phyloP scores from a whole-genome alignment of 30 jellyfish, hydroid and myxozoan genomes.

The Turritopsis rubra region DNA sequence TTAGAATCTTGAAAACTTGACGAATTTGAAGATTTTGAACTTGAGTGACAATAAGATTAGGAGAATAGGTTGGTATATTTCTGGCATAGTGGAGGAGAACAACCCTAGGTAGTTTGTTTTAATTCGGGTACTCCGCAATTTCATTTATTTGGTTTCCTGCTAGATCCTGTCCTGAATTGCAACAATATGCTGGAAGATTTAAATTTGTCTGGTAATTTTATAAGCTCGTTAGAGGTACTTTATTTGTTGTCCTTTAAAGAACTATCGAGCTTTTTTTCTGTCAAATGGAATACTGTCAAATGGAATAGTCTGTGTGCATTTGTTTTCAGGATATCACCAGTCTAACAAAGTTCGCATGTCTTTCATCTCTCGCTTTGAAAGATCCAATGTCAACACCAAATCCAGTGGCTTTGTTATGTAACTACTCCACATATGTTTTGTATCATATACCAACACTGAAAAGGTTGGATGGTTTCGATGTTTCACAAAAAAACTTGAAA shows the following conservation, averaged over 20 bases:
- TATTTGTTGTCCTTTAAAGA: not conserved
- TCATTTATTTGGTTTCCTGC: not conserved
- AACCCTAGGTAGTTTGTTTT: no score
- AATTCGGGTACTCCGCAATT: no score
- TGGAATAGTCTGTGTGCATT: no score
- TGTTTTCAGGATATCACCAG: slow-evolving; percentile 59
- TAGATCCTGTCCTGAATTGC: not conserved
- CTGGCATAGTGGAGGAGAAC: no score
- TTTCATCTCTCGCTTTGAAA: slow-evolving; percentile 52
- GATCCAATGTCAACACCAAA: slow-evolving; percentile 78
- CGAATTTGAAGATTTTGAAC: slow-evolving; percentile 46
- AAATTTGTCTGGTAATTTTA: slow-evolving; percentile 67
- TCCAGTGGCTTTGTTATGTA: slow-evolving; percentile 80
- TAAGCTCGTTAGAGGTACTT: slow-evolving; percentile 62
- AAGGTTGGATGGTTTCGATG: slow-evolving; percentile 67
- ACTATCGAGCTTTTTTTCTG: no score
- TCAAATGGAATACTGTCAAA: no score
- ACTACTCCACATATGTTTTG: slow-evolving; percentile 61
- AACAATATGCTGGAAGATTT: slow-evolving; percentile 42
- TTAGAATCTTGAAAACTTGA: slow-evolving; percentile 42
- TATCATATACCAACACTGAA: slow-evolving; percentile 65
- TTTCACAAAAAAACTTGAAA: slow-evolving; percentile 54
- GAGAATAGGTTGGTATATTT: slow-evolving; percentile 42
- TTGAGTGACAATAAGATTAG: slow-evolving; percentile 60
- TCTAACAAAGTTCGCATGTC: slow-evolving; percentile 44